Conservation (phyloP, 1,140 invertebrate species). For the Macrosteles quadrilineatus region DNA sequence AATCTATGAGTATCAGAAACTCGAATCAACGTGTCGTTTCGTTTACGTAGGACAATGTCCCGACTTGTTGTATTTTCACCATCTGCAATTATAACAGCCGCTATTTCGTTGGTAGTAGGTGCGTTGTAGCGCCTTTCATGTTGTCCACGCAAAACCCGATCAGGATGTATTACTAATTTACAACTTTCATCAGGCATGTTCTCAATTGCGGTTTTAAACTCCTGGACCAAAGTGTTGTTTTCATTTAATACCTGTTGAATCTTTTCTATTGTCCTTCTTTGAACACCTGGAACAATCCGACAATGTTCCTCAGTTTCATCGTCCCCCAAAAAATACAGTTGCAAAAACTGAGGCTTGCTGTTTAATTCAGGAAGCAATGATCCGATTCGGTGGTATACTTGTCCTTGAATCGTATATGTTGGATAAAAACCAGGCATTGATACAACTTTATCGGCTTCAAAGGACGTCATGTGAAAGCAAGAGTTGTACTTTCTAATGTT, state of each 20-base stretch:
- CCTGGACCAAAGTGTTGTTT: conserved; percentile 47
- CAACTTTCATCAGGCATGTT: conserved; percentile 48
- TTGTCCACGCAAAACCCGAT: conserved; percentile 48
- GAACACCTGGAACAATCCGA: conserved; percentile 43
- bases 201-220: conserved; percentile 50
- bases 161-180: conserved; percentile 48
- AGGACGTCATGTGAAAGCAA: conserved; percentile 42
- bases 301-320: conserved; percentile 48
- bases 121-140: conserved; percentile 51
- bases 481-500: conserved; percentile 40
- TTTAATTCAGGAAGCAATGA: conserved; percentile 42
- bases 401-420: conserved; percentile 40
- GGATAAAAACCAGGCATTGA: conserved; percentile 34
- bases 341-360: conserved; percentile 43
- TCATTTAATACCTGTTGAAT: conserved; percentile 48
- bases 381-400: conserved; percentile 46
- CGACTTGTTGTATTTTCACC: conserved; percentile 47
- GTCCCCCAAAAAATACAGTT: conserved; percentile 51
- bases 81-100: conserved; percentile 49
- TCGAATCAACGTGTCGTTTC: conserved; percentile 39
- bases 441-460: conserved; percentile 44
- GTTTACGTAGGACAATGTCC: conserved; percentile 51
- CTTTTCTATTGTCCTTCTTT: conserved; percentile 45
- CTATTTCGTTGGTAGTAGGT: conserved; percentile 51
- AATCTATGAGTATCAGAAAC: conserved; percentile 38